Evolutionary conservation across 2,888 invertebrate genomes (phyloP), one percentile per base, ranked within the genome.

Genomic region (Isotomurus palustris): DNA sequence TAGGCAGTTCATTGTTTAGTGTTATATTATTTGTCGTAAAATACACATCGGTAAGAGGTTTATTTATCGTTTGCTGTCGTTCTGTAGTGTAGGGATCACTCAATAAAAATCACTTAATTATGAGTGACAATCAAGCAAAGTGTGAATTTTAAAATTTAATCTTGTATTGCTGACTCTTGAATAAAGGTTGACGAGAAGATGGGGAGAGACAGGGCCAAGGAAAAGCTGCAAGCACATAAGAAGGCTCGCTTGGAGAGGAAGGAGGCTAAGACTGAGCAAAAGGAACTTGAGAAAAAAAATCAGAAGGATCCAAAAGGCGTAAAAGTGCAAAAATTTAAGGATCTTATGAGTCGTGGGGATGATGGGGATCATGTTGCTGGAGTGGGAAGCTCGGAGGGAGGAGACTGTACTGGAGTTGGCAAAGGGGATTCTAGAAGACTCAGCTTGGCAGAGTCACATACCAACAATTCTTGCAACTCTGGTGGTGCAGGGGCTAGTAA

Each of bases 191-290:
- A n/a, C n/a, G n/a, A 28, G 17, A 28, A 17, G 17, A 49, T 49
- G 49, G 49, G 35, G 17, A 32, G 49, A 17, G 35, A 49, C 35
- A 32, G 49, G 6, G 49, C 49, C 4, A 49, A 49, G 17, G 35
- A 49, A 24, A 49, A 49, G 17, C 32, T 49, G 5, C 36, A 35
- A 17, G 49, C 49, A 3, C 49, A 22, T 8, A 5, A 17, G 21
- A 3, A 49, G 35, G 49, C 36, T 3, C 3, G 35, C 14, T 4
- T 5, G 22, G 49, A 49, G 36, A 14, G 36, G 24, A 49, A 35
- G 35, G 47, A 47, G 19, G 49, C 49, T 19, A 49, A 49, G 24
- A 17, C 35, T 8, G 49, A 28, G 19, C 29, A 28, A n/a, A 32
- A 32, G 14, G 14, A 14, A 22, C 4, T 6, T 44, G 21, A 6